Base-by-base conservation (phyloP, 1,140 invertebrate genomes). In the Cardiocondyla obscurior region DNA sequence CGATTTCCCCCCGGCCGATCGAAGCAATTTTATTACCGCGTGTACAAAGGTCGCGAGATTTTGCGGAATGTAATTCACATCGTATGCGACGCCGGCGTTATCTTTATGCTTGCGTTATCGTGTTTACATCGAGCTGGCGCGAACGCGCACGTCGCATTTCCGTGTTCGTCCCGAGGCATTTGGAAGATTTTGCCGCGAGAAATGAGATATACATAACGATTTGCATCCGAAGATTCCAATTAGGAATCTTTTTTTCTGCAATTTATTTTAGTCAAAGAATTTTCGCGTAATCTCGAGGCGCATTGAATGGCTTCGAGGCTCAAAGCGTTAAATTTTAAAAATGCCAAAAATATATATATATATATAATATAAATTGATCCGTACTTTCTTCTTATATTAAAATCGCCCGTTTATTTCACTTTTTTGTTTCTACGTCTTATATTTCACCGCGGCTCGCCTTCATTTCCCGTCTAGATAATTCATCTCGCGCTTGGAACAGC, bases 401-500 rank as follows among this genome's bases (percentile, higher is more conserved):
- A 51, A 51, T 36, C 30, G 19, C 16, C 5, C 5, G 30, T 39
- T 65, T 2, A 67, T 39, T 25, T 67, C n/a, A 22, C 30, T 30
- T 44, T 44, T 14, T 12, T 51, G 22, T 28, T 22, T 46, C 1
- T 53, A n/a, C 28, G 1, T 67, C 14, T 53, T 28, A 30, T 72
- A 72, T 67, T 51, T 67, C 46, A 76, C 33, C 2, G 7, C 39
- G 2, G n/a, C 16, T 39, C 58, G 53, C 36, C 39, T 44, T 46
- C 36, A 19, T 58, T 67, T 7, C 5, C 14, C 16, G 4, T 76
- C 28, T n/a, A 8, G 44, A 67, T 77, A 57, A 77, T 67, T 67
- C 46, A 67, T 77, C 62, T 53, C 74, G 60, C 28, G 60, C 28
- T 28, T n/a, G n/a, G 58, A 77, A 76, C 44, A n/a, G 60, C 33